A percentile compares a stretch with the other conserved stretches of the same genome.
Conservation (phyloP, 23 tunicate genomes). For the Styela plicata region DNA sequence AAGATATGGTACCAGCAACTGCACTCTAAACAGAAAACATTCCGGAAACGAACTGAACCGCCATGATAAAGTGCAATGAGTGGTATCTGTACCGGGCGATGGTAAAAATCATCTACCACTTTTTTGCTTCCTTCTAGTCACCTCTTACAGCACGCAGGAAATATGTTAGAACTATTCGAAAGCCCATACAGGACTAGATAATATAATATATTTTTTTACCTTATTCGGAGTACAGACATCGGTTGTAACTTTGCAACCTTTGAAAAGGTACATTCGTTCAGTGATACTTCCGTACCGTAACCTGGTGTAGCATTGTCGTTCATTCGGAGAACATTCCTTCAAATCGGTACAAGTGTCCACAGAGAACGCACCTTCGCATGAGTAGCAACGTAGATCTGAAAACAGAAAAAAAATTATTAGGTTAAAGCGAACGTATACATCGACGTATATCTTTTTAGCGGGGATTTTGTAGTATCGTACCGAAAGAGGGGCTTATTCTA, state of each 20-base stretch:
- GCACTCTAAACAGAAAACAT: no score
- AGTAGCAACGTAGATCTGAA: conserved; percentile 18
- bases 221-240: not conserved
- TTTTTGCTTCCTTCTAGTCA: no score
- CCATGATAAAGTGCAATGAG: not conserved
- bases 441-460: no score
- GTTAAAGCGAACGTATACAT: no score
- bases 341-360: conserved; percentile 1
- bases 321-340: not conserved
- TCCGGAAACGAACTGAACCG: not conserved
- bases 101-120: no score
- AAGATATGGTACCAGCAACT: no score
- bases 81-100: not conserved
- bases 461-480: not conserved
- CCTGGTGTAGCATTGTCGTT: conserved; percentile 14
- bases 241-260: conserved; percentile 3
- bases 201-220: not conserved
- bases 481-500: not conserved
- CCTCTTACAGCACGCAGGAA: no score
- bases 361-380: conserved; percentile 9
- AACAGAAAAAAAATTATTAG: no score
- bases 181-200: not conserved
- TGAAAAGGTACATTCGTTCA: conserved; percentile 12
- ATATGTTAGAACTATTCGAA: not conserved
- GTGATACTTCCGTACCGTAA: not conserved